Base-by-base conservation (phyloP, 2,797 vertebrate genomes). In the Pogoniulus pusillus region DNA sequence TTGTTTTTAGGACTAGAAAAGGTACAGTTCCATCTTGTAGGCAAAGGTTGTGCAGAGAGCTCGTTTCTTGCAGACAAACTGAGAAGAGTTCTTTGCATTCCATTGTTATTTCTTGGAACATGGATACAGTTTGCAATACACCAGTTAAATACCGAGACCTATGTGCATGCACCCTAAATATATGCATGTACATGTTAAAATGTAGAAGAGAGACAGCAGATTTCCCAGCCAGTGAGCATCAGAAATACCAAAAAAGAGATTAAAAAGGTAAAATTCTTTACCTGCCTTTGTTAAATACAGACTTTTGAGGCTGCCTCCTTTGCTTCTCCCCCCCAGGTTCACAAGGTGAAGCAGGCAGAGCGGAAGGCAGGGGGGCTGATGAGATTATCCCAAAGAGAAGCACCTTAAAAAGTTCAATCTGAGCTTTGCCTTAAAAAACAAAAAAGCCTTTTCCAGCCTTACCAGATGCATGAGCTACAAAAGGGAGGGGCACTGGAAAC, bases 211-310 rank as follows among this genome's bases (percentile, higher is more conserved):
- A 72, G 82, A 77, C 66, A 77, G 66, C 82, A 84, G 83, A 82
- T 51, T 91, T 54, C 89, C 85, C 35, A 39, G 71, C 32, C 71
- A 60, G 62, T 63, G 87, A 91, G 64, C 39, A 17, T 34, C 72
- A 12, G 54, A 90, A 89, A 91, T 77, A 91, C 80, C 85, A 92
- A 92, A 92, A 92, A 29, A 89, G 39, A 87, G 7, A 89, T 79
- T 78, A 92, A 83, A 87, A 92, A 94, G 85, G 81, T 89, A 35
- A 64, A 63, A 73, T 71, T 87, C 88, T 94, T 90, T 23, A 76
- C 93, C 94, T 90, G 94, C 78, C 93, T 90, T 79, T 93, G 77
- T 95, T 94, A 89, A 93, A 81, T 74, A 83, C 55, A 90, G 83
- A 82, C 76, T 82, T 83, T 45, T 65, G 74, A 86, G 78, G 43